A percentile compares a stretch with the other conserved stretches of the same genome.
Evolutionary conservation across 30 jellyfish, hydroid and myxozoan genomes (phyloP).

Genomic region (Pseudorhiza aurosa): DNA sequence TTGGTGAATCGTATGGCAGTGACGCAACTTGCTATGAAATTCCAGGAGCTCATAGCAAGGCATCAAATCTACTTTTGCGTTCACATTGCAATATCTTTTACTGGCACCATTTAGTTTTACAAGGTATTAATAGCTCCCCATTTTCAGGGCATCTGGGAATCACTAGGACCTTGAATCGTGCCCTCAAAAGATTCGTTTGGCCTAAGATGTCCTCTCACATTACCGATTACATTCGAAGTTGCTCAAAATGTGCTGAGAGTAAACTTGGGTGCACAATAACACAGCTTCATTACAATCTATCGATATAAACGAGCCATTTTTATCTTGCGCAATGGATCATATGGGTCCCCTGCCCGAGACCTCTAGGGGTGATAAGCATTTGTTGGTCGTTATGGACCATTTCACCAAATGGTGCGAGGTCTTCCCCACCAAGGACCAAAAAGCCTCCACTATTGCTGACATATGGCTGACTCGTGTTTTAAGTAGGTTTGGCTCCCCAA

Average conservation of each 20-base stretch:
- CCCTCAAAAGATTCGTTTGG: conserved; percentile 53
- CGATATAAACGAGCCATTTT: conserved; percentile 57
- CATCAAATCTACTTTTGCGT: too few relatives aligned
- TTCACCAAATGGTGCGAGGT: conserved; percentile 66
- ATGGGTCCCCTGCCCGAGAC: conserved; percentile 75
- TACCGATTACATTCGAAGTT: conserved; percentile 10
- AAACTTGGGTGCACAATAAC: not conserved
- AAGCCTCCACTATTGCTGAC: conserved; percentile 55
- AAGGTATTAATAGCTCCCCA: conserved; percentile 48
- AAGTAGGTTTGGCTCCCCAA: conserved; percentile 48
- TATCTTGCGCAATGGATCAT: conserved; percentile 43
- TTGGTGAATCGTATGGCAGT: too few relatives aligned
- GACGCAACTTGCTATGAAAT: too few relatives aligned
- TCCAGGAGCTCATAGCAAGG: too few relatives aligned
- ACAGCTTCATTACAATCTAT: conserved; percentile 52
- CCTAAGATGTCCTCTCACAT: conserved; percentile 23
- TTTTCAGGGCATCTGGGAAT: conserved; percentile 61
- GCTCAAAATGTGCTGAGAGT: conserved; percentile 42
- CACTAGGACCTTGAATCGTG: conserved; percentile 15
- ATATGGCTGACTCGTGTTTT: conserved; percentile 20
- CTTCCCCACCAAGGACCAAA: conserved; percentile 32
- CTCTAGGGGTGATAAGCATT: conserved; percentile 54
- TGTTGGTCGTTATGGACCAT: conserved; percentile 61
- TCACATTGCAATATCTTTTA: too few relatives aligned
- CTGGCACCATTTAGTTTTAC: too few relatives aligned